A percentile compares a stretch with the other conserved stretches of the same genome.
phyloP scores from a whole-genome alignment of 2,888 invertebrate genomes.

The Eupithecia inturbata region DNA sequence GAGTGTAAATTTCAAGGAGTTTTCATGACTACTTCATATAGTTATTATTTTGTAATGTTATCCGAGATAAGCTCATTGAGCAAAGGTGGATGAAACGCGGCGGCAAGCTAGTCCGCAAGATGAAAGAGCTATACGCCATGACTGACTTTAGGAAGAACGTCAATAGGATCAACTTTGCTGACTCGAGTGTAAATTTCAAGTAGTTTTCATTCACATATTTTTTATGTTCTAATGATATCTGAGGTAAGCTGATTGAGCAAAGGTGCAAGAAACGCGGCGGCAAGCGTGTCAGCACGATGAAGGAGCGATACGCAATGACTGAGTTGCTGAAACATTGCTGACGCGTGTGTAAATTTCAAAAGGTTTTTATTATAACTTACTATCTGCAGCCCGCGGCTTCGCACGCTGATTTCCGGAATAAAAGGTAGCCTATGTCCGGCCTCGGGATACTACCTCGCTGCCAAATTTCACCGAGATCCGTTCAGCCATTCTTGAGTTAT shows the following conservation, averaged over 20 bases:
- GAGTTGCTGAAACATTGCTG: constrained; percentile 99
- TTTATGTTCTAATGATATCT: too few relatives aligned
- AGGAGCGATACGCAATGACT: constrained; percentile 98
- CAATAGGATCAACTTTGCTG: constrained; percentile 99
- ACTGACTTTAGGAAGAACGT: constrained; percentile 99
- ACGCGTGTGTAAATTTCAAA: constrained; percentile 85
- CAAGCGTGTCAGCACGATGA: constrained; percentile 98
- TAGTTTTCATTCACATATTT: not conserved
- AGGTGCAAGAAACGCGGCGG: constrained; percentile 98
- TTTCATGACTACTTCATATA: not conserved
- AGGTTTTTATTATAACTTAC: not conserved
- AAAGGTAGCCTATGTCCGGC: too few relatives aligned
- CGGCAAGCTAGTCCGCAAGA: constrained; percentile 97
- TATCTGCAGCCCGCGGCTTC: too few relatives aligned
- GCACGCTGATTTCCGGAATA: too few relatives aligned
- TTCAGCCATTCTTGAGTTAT: too few relatives aligned
- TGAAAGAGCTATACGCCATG: constrained; percentile 99
- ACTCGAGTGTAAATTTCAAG: constrained; percentile 85
- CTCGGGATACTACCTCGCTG: too few relatives aligned
- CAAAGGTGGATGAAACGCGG: constrained; percentile 98
- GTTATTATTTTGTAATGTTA: too few relatives aligned
- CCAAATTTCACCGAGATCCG: too few relatives aligned
- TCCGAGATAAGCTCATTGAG: constrained; percentile 83
- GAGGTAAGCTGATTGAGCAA: constrained; percentile 95
- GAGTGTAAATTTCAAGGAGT: constrained; percentile 72